These are phyloP conservation scores for Lepidocyrtoides sp. DNA, from an alignment of 2,888 invertebrate species.

Conservation along the genomic window DNA sequence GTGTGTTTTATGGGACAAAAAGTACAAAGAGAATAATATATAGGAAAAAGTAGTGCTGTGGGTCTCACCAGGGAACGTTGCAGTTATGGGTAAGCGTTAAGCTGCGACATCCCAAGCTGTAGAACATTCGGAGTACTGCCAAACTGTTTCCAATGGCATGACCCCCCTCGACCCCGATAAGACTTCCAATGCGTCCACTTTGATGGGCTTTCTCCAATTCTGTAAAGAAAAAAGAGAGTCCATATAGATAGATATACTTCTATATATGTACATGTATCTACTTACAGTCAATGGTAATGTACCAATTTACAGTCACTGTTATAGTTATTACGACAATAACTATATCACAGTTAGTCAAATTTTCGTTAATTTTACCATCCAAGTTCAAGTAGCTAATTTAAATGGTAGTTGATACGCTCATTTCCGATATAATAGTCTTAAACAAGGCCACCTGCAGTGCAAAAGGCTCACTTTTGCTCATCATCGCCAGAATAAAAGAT, in stretches of 20 bases:
- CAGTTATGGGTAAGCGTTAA: slow-evolving; percentile 89
- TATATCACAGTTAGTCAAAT: slow-evolving; percentile 22
- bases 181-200: slow-evolving; percentile 82
- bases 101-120: slow-evolving; percentile 93
- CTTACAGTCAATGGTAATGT: background rate
- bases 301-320: background rate
- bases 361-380: slow-evolving; percentile 10
- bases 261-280: too few relatives aligned
- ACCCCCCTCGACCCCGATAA: slow-evolving; percentile 87
- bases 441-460: background rate
- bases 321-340: background rate
- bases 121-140: slow-evolving; percentile 93
- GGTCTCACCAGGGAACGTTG: slow-evolving; percentile 84
- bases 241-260: too few relatives aligned
- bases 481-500: background rate
- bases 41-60: slow-evolving; percentile 25
- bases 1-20: slow-evolving; percentile 68
- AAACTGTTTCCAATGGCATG: slow-evolving; percentile 94
- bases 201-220: slow-evolving; percentile 84
- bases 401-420: background rate
- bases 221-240: slow-evolving; percentile 69
- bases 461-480: too few relatives aligned
- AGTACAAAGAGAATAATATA: slow-evolving; percentile 30
- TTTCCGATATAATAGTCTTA: background rate
- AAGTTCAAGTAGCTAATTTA: background rate